Evolutionary conservation across 2,888 invertebrate genomes (phyloP).

Genomic region (Morpho helenor): DNA sequence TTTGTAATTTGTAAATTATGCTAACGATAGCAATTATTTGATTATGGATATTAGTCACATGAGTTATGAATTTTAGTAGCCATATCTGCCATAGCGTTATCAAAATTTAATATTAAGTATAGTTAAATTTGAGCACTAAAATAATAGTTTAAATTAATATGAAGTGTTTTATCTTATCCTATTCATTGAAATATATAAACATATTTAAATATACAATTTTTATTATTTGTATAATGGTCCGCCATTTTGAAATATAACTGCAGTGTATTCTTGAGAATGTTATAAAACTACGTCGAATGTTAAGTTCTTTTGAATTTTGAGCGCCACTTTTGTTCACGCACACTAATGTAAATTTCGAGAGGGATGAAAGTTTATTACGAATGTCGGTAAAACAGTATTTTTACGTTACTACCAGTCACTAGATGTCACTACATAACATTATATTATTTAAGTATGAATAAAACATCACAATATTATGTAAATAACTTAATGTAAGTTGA

Average conservation of each 20-base stretch:
- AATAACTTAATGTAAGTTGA: no score
- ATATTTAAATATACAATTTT: conserved; percentile 1
- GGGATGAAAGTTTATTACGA: conserved; percentile 30
- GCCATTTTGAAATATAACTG: conserved; percentile 21
- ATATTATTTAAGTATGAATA: no score
- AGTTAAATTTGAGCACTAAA: no score
- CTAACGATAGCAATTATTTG: no score
- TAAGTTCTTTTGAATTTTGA: conserved; percentile 43
- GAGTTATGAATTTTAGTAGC: no score
- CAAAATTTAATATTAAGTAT: no score
- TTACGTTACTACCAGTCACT: conserved; percentile 22
- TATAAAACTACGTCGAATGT: conserved; percentile 24
- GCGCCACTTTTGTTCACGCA: conserved; percentile 48
- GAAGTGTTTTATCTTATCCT: no score
- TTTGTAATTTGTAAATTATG: no score
- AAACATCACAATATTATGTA: no score
- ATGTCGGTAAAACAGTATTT: conserved; percentile 47
- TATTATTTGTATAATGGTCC: conserved; percentile 3
- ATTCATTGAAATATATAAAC: conserved; percentile 1
- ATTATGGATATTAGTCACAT: no score
- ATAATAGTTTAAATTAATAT: no score
- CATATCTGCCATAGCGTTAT: no score
- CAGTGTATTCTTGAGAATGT: conserved; percentile 22
- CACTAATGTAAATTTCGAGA: conserved; percentile 38
- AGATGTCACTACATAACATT: conserved; percentile 27